Percentiles rank a stretch among this genome's conserved stretches.
These are phyloP conservation scores for Agrotis puta DNA, from an alignment of 2,888 invertebrate genomes.

Conservation along the genomic window DNA sequence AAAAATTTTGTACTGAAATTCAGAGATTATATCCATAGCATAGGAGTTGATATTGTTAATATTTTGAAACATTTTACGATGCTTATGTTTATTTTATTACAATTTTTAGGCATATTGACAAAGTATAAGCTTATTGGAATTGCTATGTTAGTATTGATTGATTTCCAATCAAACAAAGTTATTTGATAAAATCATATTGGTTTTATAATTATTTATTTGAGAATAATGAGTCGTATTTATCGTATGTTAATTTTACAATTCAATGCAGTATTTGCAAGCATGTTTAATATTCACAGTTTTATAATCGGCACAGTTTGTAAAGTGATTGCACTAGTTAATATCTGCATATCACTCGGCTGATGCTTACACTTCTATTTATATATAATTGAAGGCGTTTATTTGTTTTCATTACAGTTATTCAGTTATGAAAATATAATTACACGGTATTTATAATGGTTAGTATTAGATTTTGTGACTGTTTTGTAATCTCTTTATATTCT, in stretches of 20 bases:
- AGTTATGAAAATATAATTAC: conserved; percentile 60
- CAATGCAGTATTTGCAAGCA: conserved; percentile 67
- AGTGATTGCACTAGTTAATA: conserved; percentile 77
- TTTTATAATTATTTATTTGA: conserved; percentile 58
- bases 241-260: conserved; percentile 53
- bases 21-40: conserved; percentile 73
- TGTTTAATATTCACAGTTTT: conserved; percentile 58
- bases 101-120: conserved; percentile 53
- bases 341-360: conserved; percentile 72
- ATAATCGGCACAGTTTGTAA: conserved; percentile 67
- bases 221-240: conserved; percentile 49
- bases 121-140: conserved; percentile 68
- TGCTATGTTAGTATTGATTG: conserved; percentile 62
- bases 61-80: conserved; percentile 74
- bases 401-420: conserved; percentile 53
- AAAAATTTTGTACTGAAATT: conserved; percentile 80
- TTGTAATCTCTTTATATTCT: conserved; percentile 85
- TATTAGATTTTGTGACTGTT: conserved; percentile 84
- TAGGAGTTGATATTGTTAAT: conserved; percentile 72
- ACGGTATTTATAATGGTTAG: conserved; percentile 68
- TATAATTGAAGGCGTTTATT: conserved; percentile 54
- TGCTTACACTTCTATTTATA: conserved; percentile 65
- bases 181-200: conserved; percentile 58
- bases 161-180: conserved; percentile 47
- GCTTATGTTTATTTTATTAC: conserved; percentile 66